Evolutionary conservation across 2,113 vertebrate species (phyloP).

Genomic region (Indicator maculatus): DNA sequence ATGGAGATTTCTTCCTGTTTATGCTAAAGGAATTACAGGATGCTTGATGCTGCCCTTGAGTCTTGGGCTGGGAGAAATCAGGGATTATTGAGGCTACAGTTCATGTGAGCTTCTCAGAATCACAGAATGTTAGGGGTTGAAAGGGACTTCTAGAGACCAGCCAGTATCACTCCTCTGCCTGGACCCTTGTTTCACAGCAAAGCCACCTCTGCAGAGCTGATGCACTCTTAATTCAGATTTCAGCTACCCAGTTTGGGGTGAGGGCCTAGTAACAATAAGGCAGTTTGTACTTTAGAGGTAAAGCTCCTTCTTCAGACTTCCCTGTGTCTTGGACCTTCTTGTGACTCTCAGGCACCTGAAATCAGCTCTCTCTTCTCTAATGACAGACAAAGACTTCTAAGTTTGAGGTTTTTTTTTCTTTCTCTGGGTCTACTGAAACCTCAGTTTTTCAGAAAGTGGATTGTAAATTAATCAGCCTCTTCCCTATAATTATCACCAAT

Average conservation of each 20-base stretch:
- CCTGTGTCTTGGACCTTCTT: neutral
- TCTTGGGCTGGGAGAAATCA: neutral
- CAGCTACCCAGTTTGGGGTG: neutral
- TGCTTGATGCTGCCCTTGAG: neutral
- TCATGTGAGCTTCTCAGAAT: neutral
- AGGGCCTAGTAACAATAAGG: neutral
- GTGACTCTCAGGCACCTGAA: neutral
- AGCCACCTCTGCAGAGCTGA: neutral
- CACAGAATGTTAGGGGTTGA: no score
- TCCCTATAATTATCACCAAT: conserved; percentile 9
- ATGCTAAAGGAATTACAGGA: neutral
- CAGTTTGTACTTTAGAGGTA: neutral
- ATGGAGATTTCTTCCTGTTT: neutral
- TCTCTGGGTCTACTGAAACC: neutral
- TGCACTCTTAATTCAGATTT: neutral
- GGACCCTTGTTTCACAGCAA: neutral
- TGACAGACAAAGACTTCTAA: neutral
- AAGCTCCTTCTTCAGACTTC: neutral
- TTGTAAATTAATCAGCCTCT: conserved; percentile 3
- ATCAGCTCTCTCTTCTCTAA: neutral
- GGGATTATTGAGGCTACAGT: neutral
- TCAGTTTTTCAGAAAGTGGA: neutral
- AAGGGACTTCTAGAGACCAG: no score
- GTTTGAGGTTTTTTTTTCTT: neutral
- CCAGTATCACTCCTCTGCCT: neutral